A percentile compares a stretch with the other conserved stretches of the same genome.
These are phyloP conservation scores for Crocallis elinguaria DNA, from an alignment of 2,888 invertebrate species.

Conservation along the genomic window DNA sequence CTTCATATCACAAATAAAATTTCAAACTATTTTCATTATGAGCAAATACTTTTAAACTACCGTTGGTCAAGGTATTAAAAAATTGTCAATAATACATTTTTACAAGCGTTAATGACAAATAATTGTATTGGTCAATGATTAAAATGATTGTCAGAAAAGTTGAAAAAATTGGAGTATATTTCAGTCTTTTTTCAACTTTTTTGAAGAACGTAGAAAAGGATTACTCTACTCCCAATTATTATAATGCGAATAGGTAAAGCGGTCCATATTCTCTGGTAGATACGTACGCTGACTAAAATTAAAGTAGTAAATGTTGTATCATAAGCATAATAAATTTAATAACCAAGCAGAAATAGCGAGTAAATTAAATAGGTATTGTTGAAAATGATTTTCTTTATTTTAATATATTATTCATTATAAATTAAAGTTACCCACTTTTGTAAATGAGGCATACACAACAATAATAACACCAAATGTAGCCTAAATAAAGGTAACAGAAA, in stretches of 20 bases:
- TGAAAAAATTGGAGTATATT: conserved; percentile 8
- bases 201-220: conserved; percentile 12
- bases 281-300: too few species aligned
- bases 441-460: too few species aligned
- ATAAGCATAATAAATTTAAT: too few species aligned
- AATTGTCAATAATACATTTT: conserved; percentile 41
- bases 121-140: conserved; percentile 1
- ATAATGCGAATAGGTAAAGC: neutral
- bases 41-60: conserved; percentile 77
- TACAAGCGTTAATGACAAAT: conserved; percentile 22
- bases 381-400: too few species aligned
- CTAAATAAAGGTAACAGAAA: too few species aligned
- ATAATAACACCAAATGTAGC: too few species aligned
- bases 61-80: conserved; percentile 72
- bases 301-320: too few species aligned
- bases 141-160: conserved; percentile 1
- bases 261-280: too few species aligned
- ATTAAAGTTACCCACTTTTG: too few species aligned
- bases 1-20: conserved; percentile 77
- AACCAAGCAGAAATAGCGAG: too few species aligned
- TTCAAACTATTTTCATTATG: conserved; percentile 72
- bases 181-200: conserved; percentile 26
- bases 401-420: too few species aligned
- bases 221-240: neutral
- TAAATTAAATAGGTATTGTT: too few species aligned